Evolutionary conservation across 2,113 vertebrate genomes (phyloP).

Genomic region (Aepyceros melampus): DNA sequence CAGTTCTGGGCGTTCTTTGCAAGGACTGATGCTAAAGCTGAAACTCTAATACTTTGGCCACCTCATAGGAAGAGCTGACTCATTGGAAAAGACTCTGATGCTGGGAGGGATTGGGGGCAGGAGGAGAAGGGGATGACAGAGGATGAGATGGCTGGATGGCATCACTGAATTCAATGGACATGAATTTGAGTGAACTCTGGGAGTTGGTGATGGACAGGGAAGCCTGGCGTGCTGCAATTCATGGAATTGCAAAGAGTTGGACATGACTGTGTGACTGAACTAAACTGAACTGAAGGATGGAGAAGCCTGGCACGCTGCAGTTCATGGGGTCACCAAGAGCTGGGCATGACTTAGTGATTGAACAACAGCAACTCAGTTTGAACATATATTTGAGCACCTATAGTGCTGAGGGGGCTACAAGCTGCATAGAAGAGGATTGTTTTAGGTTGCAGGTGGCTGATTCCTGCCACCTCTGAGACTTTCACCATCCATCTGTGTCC

Average conservation of each 20-base stretch:
- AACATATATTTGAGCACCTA: not conserved
- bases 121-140: too few relatives aligned
- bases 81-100: too few relatives aligned
- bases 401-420: not conserved
- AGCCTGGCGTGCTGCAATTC: too few relatives aligned
- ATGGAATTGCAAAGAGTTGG: fast-evolving
- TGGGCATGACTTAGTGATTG: not conserved
- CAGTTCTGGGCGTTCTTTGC: too few relatives aligned
- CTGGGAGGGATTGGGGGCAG: too few relatives aligned
- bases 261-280: too few relatives aligned
- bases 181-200: too few relatives aligned
- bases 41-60: too few relatives aligned
- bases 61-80: fast-evolving
- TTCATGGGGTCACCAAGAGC: not conserved
- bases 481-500: not conserved
- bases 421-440: not conserved
- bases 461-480: not conserved
- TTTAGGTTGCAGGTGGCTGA: not conserved
- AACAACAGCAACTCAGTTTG: not conserved
- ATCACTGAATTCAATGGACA: too few relatives aligned
- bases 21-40: too few relatives aligned
- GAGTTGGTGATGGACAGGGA: too few relatives aligned
- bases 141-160: too few relatives aligned
- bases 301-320: not conserved
- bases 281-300: not conserved